phyloP scores from a whole-genome alignment of 2,797 vertebrate species.

The Chaetophractus vellerosus region DNA sequence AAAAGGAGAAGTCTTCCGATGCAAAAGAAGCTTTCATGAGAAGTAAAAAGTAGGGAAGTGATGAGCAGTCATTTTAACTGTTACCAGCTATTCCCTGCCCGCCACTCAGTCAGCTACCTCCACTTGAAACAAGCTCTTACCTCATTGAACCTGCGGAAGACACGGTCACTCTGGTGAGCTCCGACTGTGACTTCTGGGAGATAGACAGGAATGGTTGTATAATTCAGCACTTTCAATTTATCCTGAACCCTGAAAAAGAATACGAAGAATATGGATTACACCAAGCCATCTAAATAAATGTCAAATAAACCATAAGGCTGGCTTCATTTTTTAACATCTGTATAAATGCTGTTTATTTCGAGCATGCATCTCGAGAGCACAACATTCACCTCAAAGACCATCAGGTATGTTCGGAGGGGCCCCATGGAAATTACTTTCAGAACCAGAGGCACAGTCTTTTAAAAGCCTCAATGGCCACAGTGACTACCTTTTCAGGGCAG shows the following conservation, averaged over 20 bases:
- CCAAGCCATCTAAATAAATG: background rate
- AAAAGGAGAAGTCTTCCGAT: rapidly evolving
- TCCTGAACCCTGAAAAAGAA: constrained; percentile 91
- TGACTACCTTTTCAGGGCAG: rapidly evolving
- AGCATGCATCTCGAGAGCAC: background rate
- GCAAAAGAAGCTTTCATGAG: background rate
- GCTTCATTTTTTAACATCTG: background rate
- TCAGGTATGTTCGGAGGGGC: rapidly evolving
- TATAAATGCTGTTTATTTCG: rapidly evolving
- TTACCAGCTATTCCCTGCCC: too few relatives aligned
- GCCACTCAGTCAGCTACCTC: too few relatives aligned
- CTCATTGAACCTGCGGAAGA: constrained; percentile 89
- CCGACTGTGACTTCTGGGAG: constrained; percentile 95
- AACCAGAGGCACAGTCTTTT: rapidly evolving
- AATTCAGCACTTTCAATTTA: constrained; percentile 90
- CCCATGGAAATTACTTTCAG: background rate
- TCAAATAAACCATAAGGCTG: background rate
- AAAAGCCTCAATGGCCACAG: background rate
- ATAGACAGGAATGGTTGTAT: constrained; percentile 90
- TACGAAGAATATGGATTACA: background rate
- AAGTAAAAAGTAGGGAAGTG: background rate
- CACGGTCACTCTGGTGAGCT: constrained; percentile 90
- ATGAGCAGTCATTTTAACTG: too few relatives aligned
- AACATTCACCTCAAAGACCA: rapidly evolving
- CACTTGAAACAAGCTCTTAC: constrained; percentile 87